These are phyloP conservation scores for Chionomys nivalis DNA, from an alignment of 2,113 vertebrate species.

Conservation along the genomic window DNA sequence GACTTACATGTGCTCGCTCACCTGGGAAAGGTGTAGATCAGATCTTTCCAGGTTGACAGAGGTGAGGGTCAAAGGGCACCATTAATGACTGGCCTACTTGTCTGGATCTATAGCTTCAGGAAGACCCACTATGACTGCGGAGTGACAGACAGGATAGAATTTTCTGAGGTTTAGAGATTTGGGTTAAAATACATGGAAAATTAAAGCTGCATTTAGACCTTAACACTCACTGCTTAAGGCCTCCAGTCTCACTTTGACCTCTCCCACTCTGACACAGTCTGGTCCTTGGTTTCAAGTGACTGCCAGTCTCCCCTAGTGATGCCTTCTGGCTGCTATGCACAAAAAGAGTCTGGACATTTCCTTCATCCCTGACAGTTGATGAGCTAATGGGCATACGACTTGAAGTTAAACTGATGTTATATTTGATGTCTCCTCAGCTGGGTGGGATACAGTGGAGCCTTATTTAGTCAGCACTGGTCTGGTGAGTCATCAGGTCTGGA, in stretches of 20 bases:
- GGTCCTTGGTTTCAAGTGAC: background rate
- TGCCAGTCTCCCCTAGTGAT: rapidly evolving
- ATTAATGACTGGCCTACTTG: too few relatives aligned
- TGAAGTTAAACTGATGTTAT: background rate
- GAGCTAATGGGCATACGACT: rapidly evolving
- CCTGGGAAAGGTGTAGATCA: rapidly evolving
- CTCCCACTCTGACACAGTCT: too few relatives aligned
- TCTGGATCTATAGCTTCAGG: rapidly evolving
- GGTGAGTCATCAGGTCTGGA: too few relatives aligned
- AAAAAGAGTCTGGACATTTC: rapidly evolving
- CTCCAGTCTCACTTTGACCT: background rate
- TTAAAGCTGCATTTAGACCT: too few relatives aligned
- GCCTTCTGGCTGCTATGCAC: rapidly evolving
- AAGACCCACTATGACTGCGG: rapidly evolving
- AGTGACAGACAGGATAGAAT: background rate
- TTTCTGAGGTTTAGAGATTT: background rate
- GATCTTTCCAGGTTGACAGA: too few relatives aligned
- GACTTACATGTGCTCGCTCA: rapidly evolving
- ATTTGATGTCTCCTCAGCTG: background rate
- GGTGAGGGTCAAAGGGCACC: rapidly evolving
- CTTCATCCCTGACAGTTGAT: background rate
- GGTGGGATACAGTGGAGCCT: rapidly evolving
- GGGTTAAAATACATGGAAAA: background rate
- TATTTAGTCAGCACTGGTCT: background rate
- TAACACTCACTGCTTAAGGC: rapidly evolving